These are phyloP conservation scores for Passer montanus DNA, from an alignment of 2,113 vertebrate species.

Conservation along the genomic window DNA sequence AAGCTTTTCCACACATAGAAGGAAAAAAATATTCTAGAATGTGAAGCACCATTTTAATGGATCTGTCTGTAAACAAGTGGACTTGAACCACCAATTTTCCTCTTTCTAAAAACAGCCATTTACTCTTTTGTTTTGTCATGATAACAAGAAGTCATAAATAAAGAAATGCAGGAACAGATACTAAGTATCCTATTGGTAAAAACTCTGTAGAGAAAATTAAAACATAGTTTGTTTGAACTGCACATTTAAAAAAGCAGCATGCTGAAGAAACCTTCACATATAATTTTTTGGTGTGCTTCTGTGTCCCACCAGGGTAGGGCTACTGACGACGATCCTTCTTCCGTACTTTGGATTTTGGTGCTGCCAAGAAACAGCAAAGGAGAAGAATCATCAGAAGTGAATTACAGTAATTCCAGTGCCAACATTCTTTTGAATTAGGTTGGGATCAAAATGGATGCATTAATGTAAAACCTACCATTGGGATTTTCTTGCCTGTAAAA, in stretches of 20 bases:
- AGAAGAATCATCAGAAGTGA: not conserved
- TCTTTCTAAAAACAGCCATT: not conserved
- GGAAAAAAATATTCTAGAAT: not conserved
- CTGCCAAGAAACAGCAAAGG: slow-evolving; percentile 69
- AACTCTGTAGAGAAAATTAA: not conserved
- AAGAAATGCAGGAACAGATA: not conserved
- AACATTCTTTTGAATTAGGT: not conserved
- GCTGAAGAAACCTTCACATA: not conserved
- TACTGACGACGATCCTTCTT: slow-evolving; percentile 78
- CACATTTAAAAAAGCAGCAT: not conserved
- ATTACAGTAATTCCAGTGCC: not conserved
- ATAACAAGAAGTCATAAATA: not conserved
- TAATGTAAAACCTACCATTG: slow-evolving; percentile 80
- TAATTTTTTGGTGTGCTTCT: not conserved
- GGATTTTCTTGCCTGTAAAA: slow-evolving; percentile 99
- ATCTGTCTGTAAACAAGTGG: not conserved
- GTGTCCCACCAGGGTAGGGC: not conserved
- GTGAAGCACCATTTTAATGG: not conserved
- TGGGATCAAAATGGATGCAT: not conserved
- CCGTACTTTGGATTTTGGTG: slow-evolving; percentile 87
- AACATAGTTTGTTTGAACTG: not conserved
- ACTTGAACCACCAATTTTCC: not conserved
- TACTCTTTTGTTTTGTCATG: not conserved
- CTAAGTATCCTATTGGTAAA: not conserved
- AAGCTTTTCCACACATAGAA: not conserved